Base-by-base conservation (phyloP, 2,797 vertebrate genomes). In the Chloroceryle inda region DNA sequence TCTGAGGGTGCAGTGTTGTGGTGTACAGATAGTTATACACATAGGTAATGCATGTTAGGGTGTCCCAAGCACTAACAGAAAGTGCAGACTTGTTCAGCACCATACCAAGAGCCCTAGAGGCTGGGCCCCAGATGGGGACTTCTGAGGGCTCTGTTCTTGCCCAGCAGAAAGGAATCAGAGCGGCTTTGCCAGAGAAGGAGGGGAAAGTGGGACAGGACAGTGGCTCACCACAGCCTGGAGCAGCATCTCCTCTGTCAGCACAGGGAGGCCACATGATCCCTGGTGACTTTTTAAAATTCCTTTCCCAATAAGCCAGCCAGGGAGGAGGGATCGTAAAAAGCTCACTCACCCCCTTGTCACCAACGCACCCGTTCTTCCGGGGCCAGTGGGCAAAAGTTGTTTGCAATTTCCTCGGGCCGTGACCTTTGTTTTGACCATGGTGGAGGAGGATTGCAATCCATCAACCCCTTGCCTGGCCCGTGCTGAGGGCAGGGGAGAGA, bases 391-490 rank as follows among this genome's bases (percentile, higher is more conserved):
- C 92, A 96, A n/a, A 84, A 91, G 82, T 97, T 75, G 78, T 94
- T 88, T 86, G 91, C 89, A 87, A 95, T 96, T 97, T 97, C 96
- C 96, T 95, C 6, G 2, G 92, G 96, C 94, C 89, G 0, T 88
- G 96, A 97, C 96, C 96, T 97, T 95, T 96, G 95, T 96, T 94
- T 88, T 92, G 94, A 49, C 95, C 92, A 3, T 95, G 93, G 71
- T 22, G 6, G 59, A 90, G 88, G 50, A 76, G 67, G 40, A 33
- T 85, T 21, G 71, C 66, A 64, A 89, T 94, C 92, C 92, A 94
- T 95, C 96, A 95, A 72, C 37, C 7, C 45, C 71, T 9, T 0
- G 35, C 63, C 71, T 27, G 71, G 56, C 33, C 71, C 2, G 1
- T 0, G 3, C 45, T 1, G 1, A 21, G 26, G 76, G 50, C 0